Evolutionary conservation across 2,797 vertebrate species (phyloP), one percentile per base, ranked within the genome.

Genomic region (Gambelia wislizenii): DNA sequence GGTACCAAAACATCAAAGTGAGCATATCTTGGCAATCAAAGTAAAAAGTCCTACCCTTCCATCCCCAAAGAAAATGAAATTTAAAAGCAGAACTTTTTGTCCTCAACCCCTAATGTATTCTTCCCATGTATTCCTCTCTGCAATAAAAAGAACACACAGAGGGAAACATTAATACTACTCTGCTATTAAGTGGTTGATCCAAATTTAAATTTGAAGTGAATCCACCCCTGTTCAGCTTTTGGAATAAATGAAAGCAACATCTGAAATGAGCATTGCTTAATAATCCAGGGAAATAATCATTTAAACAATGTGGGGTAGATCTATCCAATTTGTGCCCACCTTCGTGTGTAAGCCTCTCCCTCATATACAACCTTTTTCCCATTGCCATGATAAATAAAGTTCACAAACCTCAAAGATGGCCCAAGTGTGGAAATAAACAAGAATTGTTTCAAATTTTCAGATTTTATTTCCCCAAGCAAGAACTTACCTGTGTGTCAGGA

Each of bases 351-450:
- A 75, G 74, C 18, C 39, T 69, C 33, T 61, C 64, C 42, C 27
- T 42, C n/a, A 54, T 27, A 1, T 0, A 52, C 1, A 39, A 74
- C 13, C 75, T 9, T 77, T 64, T 27, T 76, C 33, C 0, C 2
- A 7, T 72, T 87, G 89, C 25, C 47, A 5, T n/a, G 75, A 54
- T 1, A 75, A 84, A 89, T 86, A 61, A 0, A 13, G 6, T 91
- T 88, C 49, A 84, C 54, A 94, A 91, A 86, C 67, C 49, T 13
- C 83, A 88, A 47, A 42, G 33, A 89, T 92, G 78, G 87, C 89
- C 92, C 91, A 74, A 87, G 64, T 61, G 85, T 84, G 47, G 90
- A 83, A 85, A 30, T 52, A 93, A 95, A 94, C 91, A 92, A 85
- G 93, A 91, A 86, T 39, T 92, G 0, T 59, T 85, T 47, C 22